phyloP scores from a whole-genome alignment of 2,888 invertebrate genomes.

The Apantesis nais region DNA sequence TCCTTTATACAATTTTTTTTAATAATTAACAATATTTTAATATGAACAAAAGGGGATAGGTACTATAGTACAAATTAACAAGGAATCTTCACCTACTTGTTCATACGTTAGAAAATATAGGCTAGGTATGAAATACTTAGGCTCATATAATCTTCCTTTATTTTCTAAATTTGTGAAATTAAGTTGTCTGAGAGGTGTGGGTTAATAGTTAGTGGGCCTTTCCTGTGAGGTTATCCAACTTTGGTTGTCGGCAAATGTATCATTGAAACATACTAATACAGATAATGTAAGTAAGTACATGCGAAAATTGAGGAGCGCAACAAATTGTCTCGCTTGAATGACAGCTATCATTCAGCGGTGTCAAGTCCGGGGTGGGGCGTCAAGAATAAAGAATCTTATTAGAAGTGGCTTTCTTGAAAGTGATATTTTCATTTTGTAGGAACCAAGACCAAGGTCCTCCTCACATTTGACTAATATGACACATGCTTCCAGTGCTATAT shows the following conservation, averaged over 20 bases:
- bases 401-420: constrained; percentile 43
- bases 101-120: background rate
- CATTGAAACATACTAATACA: constrained; percentile 45
- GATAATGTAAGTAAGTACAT: constrained; percentile 46
- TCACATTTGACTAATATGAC: constrained; percentile 41
- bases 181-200: constrained; percentile 18
- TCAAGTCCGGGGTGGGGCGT: constrained; percentile 80
- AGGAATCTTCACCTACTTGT: background rate
- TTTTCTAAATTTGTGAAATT: background rate
- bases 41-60: background rate
- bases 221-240: constrained; percentile 45
- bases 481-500: constrained; percentile 63
- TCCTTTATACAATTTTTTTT: background rate
- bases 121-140: background rate
- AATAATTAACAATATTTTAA: background rate
- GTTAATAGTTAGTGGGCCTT: constrained; percentile 24
- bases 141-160: background rate
- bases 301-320: constrained; percentile 63
- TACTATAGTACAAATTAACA: background rate
- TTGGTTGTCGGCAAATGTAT: constrained; percentile 37
- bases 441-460: constrained; percentile 30
- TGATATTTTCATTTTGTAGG: constrained; percentile 20
- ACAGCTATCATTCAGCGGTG: constrained; percentile 73
- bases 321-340: constrained; percentile 73
- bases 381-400: constrained; percentile 58